Percentiles rank a stretch among this genome's conserved stretches.
phyloP scores from a whole-genome alignment of 2,888 invertebrate species.

The Drosophila kuntzei region DNA sequence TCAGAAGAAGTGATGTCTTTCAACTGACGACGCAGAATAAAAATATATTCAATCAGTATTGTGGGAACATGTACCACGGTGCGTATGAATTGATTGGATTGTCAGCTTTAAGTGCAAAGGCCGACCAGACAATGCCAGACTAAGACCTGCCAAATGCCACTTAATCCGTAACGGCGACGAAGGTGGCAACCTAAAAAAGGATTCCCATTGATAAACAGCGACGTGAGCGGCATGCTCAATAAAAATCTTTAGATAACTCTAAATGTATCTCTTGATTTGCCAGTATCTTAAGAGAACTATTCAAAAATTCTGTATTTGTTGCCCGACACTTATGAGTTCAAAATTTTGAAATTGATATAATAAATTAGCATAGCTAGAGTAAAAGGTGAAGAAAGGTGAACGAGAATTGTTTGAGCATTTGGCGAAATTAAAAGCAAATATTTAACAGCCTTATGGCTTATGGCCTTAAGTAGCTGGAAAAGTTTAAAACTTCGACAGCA shows the following conservation, averaged over 20 bases:
- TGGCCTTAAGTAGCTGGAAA: conserved; percentile 13
- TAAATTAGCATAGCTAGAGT: conserved; percentile 9
- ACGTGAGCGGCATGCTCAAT: conserved; percentile 60
- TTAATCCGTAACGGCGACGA: conserved; percentile 53
- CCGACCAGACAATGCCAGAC: conserved; percentile 8
- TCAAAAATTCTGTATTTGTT: conserved; percentile 14
- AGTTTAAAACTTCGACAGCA: conserved; percentile 15
- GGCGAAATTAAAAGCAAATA: conserved; percentile 54
- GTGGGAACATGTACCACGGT: conserved; percentile 13
- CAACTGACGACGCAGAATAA: conserved; percentile 14
- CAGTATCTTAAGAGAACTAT: conserved; percentile 15
- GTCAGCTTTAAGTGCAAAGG: conserved; percentile 17
- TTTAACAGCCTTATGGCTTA: conserved; percentile 31
- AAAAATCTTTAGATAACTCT: background rate
- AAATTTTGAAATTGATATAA: conserved; percentile 1
- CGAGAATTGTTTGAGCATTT: conserved; percentile 10
- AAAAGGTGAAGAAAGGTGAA: background rate
- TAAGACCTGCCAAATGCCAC: conserved; percentile 34
- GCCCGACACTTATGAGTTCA: background rate
- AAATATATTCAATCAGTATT: background rate
- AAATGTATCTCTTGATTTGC: conserved; percentile 3
- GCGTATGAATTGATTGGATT: conserved; percentile 25
- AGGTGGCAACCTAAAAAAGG: conserved; percentile 38
- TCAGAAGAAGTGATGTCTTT: conserved; percentile 16
- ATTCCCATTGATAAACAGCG: conserved; percentile 28